A percentile compares a stretch with the other conserved stretches of the same genome.
Conservation (phyloP, 2,113 vertebrate genomes). For the Indicator indicator region DNA sequence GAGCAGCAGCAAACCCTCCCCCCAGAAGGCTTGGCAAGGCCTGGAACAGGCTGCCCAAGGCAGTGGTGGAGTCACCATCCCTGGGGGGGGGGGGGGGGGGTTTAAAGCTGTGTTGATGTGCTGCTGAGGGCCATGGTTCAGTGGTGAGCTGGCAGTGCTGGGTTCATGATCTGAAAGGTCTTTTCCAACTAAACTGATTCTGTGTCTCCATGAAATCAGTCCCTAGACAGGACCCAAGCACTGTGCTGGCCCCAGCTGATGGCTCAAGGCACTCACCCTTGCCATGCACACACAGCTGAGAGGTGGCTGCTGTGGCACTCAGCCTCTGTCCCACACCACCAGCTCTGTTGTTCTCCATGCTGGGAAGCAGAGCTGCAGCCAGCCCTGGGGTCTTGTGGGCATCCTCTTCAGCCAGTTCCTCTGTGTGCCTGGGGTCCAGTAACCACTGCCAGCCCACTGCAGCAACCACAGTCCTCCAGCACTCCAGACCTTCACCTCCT, state of each 20-base stretch:
- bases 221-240: background rate
- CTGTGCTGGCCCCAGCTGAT: rapidly evolving
- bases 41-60: too few relatives aligned
- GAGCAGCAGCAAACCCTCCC: rapidly evolving
- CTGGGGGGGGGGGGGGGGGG: too few relatives aligned
- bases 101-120: too few relatives aligned
- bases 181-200: too few relatives aligned
- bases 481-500: background rate
- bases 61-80: too few relatives aligned
- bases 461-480: background rate
- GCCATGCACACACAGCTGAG: rapidly evolving
- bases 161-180: too few relatives aligned
- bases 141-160: too few relatives aligned
- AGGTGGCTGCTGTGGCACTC: background rate
- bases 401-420: background rate
- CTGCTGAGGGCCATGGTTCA: too few relatives aligned
- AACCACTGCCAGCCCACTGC: background rate
- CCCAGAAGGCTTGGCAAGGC: too few relatives aligned
- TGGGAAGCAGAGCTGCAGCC: background rate
- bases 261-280: too few relatives aligned
- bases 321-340: background rate
- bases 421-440: background rate
- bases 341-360: rapidly evolving
- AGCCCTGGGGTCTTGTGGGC: rapidly evolving
- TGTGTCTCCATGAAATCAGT: background rate